Evolutionary conservation across 1,140 invertebrate genomes (phyloP), one percentile per base, ranked within the genome.

Genomic region (Pectinophora gossypiella): DNA sequence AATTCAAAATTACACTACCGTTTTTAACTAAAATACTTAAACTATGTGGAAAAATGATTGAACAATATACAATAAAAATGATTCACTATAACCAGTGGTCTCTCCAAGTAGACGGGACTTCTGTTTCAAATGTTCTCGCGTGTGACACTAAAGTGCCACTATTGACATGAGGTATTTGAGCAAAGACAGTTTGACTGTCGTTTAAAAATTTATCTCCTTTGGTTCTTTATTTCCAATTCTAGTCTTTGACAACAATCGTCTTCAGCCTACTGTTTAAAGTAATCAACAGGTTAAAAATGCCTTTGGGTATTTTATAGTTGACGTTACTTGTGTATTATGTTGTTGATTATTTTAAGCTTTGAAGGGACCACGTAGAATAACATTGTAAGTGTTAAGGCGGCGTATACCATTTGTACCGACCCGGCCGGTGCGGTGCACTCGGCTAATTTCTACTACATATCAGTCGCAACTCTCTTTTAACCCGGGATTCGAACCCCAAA

Each of bases 51-150:
- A 83, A 82, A 83, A 85, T 80, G 64, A 82, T 86, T 68, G 79
- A 86, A 86, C 81, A 85, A 83, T 86, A 79, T 83, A 86, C 78
- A 85, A 82, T 83, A 84, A 84, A 85, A 86, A 83, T 76, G 76
- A 78, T 85, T 85, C 72, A 82, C 77, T 85, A 83, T 76, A 83
- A 77, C 64, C 74, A 77, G 76, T 71, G 76, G 79, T 72, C 73
- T 73, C 76, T 66, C 54, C 36, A 40, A 15, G 6, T 15, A 32
- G 27, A 32, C 27, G n/a, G n/a, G 27, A 32, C 27, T 9, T n/a
- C 27, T 32, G 27, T 32, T 32, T 32, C 27, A 32, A 32, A 32
- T 32, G n/a, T 32, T 32, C 27, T 32, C 1, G 27, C 9, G n/a
- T 32, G 27, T 9, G 7, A 56, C 18, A 43, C 20, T 44, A 54